Base-by-base conservation (phyloP, 2,888 invertebrate genomes). In the Drosophila mulleri region DNA sequence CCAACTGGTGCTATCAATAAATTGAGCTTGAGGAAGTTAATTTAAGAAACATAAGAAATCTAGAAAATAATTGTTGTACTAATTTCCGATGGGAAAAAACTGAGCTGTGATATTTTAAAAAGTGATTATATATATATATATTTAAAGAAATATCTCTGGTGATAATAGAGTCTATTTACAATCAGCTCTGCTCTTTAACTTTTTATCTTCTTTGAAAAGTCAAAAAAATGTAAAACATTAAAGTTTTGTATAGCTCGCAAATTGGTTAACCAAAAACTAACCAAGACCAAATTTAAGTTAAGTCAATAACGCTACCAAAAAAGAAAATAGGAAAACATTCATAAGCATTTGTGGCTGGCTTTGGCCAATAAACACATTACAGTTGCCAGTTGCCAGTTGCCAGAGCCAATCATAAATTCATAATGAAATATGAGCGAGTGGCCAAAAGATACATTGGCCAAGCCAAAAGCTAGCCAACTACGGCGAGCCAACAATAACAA, bases 381-480 rank as follows among this genome's bases (percentile, higher is more conserved):
- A 67, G 57, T 78, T 66, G 75, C 77, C 82, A 68, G 64, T 72
- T 60, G 80, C 77, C 48, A 48, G 48, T 77, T 66, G 80, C 80
- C 78, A 79, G 63, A 79, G 67, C 85, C 75, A 73, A 88, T 88
- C 91, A 90, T 91, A 91, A 91, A 91, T 91, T 91, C 84, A 89
- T 90, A 90, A 91, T 91, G 86, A 91, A 86, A 82, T 91, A 91
- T 83, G 84, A 80, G 80, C 70, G 54, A 68, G 29, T 66, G 45
- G 54, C 72, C 69, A 32, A 48, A 44, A 58, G 67, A 73, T 60
- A 74, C 65, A 70, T 75, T 75, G 63, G 48, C 63, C 69, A 66
- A 57, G 48, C 44, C 61, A 59, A 65, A 76, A 75, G 61, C 64
- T 32, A 61, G 60, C 58, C 59, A 68, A 65, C 58, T 59, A 54